Conservation (phyloP, 2,888 invertebrate species). For the Zygaena filipendulae region DNA sequence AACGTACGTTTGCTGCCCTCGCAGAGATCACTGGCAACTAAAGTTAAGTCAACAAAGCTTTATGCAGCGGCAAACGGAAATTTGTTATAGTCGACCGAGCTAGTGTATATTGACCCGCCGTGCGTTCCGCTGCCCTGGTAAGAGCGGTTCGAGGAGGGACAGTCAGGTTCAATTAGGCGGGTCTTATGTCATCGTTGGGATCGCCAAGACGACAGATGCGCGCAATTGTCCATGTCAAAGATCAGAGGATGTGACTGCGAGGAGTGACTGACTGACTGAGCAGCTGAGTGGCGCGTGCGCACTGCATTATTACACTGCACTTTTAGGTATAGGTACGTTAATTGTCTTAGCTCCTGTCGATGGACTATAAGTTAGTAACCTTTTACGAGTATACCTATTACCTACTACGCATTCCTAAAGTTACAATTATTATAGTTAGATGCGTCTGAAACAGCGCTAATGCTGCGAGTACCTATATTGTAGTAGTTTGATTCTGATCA, state of each 20-base stretch:
- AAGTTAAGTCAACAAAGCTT: constrained; percentile 7
- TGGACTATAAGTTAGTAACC: no score
- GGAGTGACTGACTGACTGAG: constrained; percentile 10
- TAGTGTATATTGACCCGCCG: constrained; percentile 27
- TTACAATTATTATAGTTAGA: no score
- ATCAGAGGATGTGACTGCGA: constrained; percentile 56
- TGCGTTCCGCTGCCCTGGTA: constrained; percentile 18
- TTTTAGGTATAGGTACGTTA: no score
- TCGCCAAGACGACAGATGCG: constrained; percentile 51
- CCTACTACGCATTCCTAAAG: no score
- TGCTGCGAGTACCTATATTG: no score
- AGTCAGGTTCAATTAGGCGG: constrained; percentile 35
- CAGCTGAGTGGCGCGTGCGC: constrained; percentile 41
- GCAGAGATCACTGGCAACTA: constrained; percentile 10
- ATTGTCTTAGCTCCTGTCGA: no score
- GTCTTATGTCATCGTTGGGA: constrained; percentile 33
- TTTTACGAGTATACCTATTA: no score
- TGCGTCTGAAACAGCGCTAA: no score
- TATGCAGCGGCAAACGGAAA: constrained; percentile 18
- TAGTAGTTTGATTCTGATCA: no score
- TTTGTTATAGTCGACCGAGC: constrained; percentile 27
- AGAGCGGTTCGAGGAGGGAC: constrained; percentile 23
- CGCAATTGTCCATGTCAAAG: constrained; percentile 62
- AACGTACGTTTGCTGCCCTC: constrained; percentile 18
- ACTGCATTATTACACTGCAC: no score